These are phyloP conservation scores for Drosophila repleta DNA, from an alignment of 1,140 invertebrate species.

Conservation along the genomic window DNA sequence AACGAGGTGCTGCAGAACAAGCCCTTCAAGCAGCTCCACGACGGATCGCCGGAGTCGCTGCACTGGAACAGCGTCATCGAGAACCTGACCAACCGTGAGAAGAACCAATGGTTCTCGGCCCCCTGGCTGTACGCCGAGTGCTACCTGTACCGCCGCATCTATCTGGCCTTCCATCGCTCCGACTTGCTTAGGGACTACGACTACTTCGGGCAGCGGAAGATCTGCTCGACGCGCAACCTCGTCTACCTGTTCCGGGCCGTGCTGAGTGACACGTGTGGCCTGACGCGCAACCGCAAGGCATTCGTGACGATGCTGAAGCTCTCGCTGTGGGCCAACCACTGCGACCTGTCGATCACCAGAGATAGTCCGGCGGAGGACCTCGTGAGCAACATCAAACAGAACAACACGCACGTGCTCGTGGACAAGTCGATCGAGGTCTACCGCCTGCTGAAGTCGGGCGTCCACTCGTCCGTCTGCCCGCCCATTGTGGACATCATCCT, in stretches of 20 bases:
- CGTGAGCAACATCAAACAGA: background rate
- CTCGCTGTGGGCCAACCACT: conserved; percentile 90
- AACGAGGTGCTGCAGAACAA: conserved; percentile 91
- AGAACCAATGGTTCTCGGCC: conserved; percentile 91
- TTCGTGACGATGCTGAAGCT: conserved; percentile 86
- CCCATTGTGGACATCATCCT: conserved; percentile 90
- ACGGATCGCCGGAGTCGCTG: conserved; percentile 81
- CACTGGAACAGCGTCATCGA: conserved; percentile 85
- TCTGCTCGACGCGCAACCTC: conserved; percentile 85
- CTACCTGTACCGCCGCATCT: conserved; percentile 94
- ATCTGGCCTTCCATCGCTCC: conserved; percentile 90
- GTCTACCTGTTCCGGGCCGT: conserved; percentile 85
- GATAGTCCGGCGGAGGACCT: conserved; percentile 84
- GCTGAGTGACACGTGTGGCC: conserved; percentile 51
- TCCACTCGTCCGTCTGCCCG: conserved; percentile 14
- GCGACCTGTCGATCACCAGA: conserved; percentile 93
- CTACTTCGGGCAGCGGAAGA: conserved; percentile 91
- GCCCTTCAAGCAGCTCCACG: conserved; percentile 85
- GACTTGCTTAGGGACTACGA: conserved; percentile 89
- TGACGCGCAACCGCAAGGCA: conserved; percentile 72
- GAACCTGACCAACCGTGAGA: conserved; percentile 56
- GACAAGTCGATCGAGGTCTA: conserved; percentile 57
- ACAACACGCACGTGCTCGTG: conserved; percentile 32
- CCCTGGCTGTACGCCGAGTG: conserved; percentile 96
- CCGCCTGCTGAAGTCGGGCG: conserved; percentile 20